These are phyloP conservation scores for Melanostoma mellinum DNA, from an alignment of 2,888 invertebrate genomes.

Conservation along the genomic window DNA sequence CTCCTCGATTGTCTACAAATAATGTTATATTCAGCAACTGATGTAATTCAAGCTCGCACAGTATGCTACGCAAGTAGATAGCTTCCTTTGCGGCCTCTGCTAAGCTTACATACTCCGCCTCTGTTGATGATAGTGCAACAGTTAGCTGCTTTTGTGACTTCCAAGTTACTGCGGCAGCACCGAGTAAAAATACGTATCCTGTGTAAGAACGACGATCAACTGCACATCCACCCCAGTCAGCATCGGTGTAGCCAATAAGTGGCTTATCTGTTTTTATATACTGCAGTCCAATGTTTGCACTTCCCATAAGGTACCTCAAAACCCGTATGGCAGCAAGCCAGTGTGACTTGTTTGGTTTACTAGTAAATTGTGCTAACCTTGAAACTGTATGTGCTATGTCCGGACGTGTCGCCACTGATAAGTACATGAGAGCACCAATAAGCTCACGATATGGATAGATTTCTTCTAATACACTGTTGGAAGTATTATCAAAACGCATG, in stretches of 20 bases:
- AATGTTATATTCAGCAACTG: conserved; percentile 33
- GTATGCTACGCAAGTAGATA: background rate
- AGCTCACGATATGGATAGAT: conserved; percentile 14
- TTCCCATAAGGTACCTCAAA: background rate
- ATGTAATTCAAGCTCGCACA: conserved; percentile 22
- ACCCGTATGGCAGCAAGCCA: conserved; percentile 26
- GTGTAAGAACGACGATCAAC: too few species aligned
- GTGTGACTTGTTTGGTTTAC: background rate
- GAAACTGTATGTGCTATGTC: conserved; percentile 5
- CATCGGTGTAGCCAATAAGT: too few species aligned
- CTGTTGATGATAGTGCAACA: too few species aligned
- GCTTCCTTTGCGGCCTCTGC: too few species aligned
- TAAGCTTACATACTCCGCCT: too few species aligned
- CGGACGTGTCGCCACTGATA: background rate
- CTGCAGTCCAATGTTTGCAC: too few species aligned
- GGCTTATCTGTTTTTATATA: too few species aligned
- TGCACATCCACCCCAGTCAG: too few species aligned
- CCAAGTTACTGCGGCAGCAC: too few species aligned
- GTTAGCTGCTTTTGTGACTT: too few species aligned
- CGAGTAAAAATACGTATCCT: too few species aligned
- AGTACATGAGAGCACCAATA: background rate
- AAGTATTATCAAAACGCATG: too few species aligned
- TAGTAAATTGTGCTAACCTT: conserved; percentile 5
- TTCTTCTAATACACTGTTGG: background rate
- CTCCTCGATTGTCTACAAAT: conserved; percentile 51